Evolutionary conservation across 2,888 invertebrate genomes (phyloP), one percentile per base, ranked within the genome.

Genomic region (Entomobrya proxima): DNA sequence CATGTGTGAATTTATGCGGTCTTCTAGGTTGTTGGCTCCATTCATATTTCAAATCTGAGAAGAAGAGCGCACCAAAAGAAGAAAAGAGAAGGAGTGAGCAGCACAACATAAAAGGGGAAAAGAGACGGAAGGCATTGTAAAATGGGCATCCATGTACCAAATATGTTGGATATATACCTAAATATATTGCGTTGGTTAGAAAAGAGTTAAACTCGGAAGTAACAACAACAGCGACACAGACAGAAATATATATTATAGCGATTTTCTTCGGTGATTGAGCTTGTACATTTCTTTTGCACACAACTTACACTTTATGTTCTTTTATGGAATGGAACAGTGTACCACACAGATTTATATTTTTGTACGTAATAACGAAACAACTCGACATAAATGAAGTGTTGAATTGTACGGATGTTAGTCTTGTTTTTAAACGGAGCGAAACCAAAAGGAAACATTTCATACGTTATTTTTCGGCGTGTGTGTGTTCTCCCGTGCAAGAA

Each of bases 1-100:
- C 80, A 55, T 72, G 80, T 80, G 80, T 80, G 72, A 80, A 80
- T 80, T 80, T 80, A 80, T 80, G 80, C 80, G 80, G 80, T 80
- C 80, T 80, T 80, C 80, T 80, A 80, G 80, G 80, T 80, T 80
- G 80, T 80, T 80, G 80, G 80, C 37, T 80, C 80, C 80, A 80
- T 80, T 80, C 80, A 80, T 72, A 72, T 80, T 80, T 80, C 72
- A 72, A 72, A 80, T 72, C 79, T 61, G 79, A n/a, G n/a, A 69
- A 50, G 40, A 47, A 77, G 77, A 61, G 24, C 27, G 32, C 55
- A 50, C 1, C 21, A 58, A 21, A 7, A 32, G 21, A 79, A 47
- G 44, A 72, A 69, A 55, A 18, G 21, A 58, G 72, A 72, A 35
- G 55, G 69, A 72, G 55, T 55, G 74, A 74, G 40, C 30, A 32